Conservation (phyloP, 2,797 vertebrate genomes). For the Sylvilagus floridanus region DNA sequence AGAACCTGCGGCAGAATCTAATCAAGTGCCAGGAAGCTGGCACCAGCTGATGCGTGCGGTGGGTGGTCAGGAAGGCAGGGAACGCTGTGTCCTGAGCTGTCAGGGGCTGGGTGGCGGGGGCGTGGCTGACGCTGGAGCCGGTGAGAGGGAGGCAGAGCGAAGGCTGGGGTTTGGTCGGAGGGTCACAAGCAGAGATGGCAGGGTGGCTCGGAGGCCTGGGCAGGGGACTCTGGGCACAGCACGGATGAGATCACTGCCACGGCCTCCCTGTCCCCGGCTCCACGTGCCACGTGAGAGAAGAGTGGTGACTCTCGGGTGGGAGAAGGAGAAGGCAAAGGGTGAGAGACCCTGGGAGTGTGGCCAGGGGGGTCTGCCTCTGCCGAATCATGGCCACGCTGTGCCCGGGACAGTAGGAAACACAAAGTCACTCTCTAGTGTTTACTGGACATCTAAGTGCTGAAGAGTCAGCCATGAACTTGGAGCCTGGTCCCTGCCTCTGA, state of each 20-base stretch:
- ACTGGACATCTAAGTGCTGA: not conserved
- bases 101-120: not conserved
- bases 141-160: not conserved
- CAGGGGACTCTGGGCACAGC: not conserved
- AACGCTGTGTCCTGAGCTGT: not conserved
- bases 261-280: not conserved
- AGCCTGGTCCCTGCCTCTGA: not conserved
- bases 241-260: not conserved
- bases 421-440: not conserved
- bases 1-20: constrained; percentile 25
- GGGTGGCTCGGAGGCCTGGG: not conserved
- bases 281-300: not conserved
- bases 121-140: not conserved
- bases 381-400: not conserved
- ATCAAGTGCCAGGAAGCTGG: constrained; percentile 37
- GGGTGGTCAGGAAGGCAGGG: constrained; percentile 45
- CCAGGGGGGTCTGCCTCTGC: not conserved
- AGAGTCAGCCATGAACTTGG: not conserved
- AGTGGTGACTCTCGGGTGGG: not conserved
- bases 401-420: not conserved
- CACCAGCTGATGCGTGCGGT: not conserved
- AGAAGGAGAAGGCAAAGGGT: not conserved
- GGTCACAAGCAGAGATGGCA: not conserved
- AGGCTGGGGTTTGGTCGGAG: not conserved
- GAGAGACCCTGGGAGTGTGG: not conserved